phyloP scores from a whole-genome alignment of 2,797 vertebrate genomes.

The Acrossocheilus wenchowensis region DNA sequence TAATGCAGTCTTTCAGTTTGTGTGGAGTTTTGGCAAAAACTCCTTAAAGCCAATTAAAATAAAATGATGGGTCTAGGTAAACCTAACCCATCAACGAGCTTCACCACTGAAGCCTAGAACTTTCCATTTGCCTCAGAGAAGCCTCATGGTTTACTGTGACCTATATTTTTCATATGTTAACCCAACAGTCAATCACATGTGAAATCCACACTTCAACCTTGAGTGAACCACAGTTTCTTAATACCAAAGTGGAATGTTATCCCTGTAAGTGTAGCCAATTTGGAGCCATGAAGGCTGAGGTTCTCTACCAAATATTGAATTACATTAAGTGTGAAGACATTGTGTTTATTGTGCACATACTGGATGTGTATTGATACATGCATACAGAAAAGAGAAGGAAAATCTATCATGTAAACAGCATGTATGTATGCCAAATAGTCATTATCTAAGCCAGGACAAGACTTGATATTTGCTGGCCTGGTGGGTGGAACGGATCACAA shows the following conservation, averaged over 20 bases:
- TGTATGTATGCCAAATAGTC: background rate
- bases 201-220: slow-evolving; percentile 36
- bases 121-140: slow-evolving; percentile 28
- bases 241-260: slow-evolving; percentile 22
- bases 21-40: slow-evolving; percentile 56
- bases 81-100: slow-evolving; percentile 52
- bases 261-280: background rate
- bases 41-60: slow-evolving; percentile 23
- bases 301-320: background rate
- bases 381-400: background rate
- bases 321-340: background rate
- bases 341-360: background rate
- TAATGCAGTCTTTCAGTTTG: slow-evolving; percentile 44
- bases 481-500: background rate
- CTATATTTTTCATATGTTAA: slow-evolving; percentile 29
- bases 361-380: background rate
- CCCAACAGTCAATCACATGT: slow-evolving; percentile 46
- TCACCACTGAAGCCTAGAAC: slow-evolving; percentile 19
- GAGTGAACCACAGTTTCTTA: background rate
- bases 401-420: background rate
- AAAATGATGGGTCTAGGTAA: slow-evolving; percentile 15
- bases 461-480: background rate
- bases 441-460: background rate
- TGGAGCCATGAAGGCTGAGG: background rate
- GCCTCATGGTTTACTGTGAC: slow-evolving; percentile 2